These are phyloP conservation scores for Calyptomena viridis DNA, from an alignment of 2,113 vertebrate species.

Conservation along the genomic window DNA sequence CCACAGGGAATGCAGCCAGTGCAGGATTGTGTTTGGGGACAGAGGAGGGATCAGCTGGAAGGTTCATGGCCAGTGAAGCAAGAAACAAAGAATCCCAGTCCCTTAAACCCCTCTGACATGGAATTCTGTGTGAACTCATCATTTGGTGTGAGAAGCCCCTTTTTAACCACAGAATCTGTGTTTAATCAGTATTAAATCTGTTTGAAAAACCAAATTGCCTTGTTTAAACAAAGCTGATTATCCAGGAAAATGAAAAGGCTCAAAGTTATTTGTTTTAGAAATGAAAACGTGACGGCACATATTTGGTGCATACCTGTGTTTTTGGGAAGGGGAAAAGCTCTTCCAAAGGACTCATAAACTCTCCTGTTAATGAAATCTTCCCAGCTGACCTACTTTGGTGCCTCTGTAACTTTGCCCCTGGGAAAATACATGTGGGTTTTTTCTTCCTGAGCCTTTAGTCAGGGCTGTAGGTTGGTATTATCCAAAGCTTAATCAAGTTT, in stretches of 20 bases:
- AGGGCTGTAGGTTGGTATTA: background rate
- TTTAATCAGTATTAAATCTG: background rate
- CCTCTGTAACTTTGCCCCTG: background rate
- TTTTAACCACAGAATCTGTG: no score
- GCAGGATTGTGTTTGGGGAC: background rate
- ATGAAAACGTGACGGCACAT: no score
- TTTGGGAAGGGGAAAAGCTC: background rate
- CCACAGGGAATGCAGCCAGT: background rate
- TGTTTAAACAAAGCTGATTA: background rate
- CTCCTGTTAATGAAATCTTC: background rate
- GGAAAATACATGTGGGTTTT: background rate
- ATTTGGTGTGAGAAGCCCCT: background rate
- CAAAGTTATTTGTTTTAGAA: background rate
- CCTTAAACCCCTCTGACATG: background rate
- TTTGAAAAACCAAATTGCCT: background rate
- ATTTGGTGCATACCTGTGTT: background rate
- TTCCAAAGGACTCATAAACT: background rate
- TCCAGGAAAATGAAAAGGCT: background rate
- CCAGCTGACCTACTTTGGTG: background rate
- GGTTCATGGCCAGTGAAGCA: background rate
- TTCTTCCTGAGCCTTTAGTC: background rate
- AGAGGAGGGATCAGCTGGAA: background rate
- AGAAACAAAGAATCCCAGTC: background rate
- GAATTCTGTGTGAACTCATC: background rate
- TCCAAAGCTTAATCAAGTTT: background rate